A percentile compares a stretch with the other conserved stretches of the same genome.
Conservation (phyloP, 2,888 invertebrate species). For the Psylliodes chrysocephalus region DNA sequence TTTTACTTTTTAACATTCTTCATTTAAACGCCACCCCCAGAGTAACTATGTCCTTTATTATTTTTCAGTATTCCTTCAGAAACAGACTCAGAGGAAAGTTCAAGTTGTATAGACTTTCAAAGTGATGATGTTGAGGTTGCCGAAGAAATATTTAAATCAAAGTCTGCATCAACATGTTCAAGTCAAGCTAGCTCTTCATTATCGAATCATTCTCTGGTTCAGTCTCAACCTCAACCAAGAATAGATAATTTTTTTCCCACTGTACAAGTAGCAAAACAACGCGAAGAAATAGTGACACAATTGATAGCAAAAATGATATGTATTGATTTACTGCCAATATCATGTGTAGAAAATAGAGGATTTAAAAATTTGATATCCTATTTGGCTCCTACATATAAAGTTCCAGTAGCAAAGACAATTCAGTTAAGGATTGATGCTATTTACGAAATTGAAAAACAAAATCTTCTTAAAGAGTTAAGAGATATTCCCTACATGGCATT, state of each 20-base stretch:
- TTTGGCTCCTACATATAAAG: background rate
- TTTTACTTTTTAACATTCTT: too few species aligned
- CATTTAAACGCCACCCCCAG: too few species aligned
- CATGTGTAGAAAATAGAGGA: background rate
- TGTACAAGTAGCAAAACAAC: background rate
- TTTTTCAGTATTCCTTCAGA: too few species aligned
- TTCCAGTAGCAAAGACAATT: background rate
- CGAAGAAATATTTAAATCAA: too few species aligned
- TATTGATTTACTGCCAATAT: background rate
- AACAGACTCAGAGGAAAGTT: too few species aligned
- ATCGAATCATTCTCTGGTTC: background rate
- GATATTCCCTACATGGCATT: conserved; percentile 1
- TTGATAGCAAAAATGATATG: background rate
- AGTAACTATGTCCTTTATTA: too few species aligned
- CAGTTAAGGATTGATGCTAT: background rate
- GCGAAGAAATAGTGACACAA: background rate
- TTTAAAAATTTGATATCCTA: background rate
- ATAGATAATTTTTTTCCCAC: background rate
- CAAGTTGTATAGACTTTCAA: too few species aligned
- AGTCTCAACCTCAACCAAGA: background rate
- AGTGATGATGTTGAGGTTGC: too few species aligned
- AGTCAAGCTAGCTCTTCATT: background rate
- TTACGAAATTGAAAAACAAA: background rate
- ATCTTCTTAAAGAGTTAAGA: background rate
- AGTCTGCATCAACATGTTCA: too few species aligned